Evolutionary conservation across 2,888 invertebrate species (phyloP), one percentile per base, ranked within the genome.

Genomic region (Auanema sp.): DNA sequence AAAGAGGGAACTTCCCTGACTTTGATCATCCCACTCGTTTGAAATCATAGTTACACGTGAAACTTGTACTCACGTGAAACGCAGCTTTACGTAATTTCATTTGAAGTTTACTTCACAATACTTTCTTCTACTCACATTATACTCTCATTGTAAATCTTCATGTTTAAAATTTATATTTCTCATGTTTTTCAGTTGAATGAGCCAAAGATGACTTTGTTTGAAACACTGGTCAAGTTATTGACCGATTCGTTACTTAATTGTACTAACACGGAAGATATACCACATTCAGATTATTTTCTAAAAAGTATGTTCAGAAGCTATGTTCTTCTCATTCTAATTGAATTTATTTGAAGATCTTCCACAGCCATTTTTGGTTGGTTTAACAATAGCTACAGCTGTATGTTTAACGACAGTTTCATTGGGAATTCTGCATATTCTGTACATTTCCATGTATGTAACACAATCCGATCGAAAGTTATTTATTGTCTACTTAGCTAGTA

Each of bases 181-280:
- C 33, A 33, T 33, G 8, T 8, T 33, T 33, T 33, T 33, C 33
- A 33, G 33, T 33, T 33, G 33, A 33, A 33, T 33, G 33, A 33
- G 33, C 33, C 47, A 10, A 25, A 21, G 24, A 62, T 62, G 62
- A 62, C 49, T 8, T 21, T 62, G 8, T 40, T 57, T 41, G 74
- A 78, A 57, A 77, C 72, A 33, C 54, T 76, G 23, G 69, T 77
- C 42, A 76, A 76, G 49, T 54, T 79, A 51, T 64, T 79, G 54
- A 78, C 79, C 41, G 76, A 71, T 41, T 78, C 78, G 33, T 55
- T 79, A 53, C 65, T 79, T 51, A 78, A 79, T 53, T 79, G 79
- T 56, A 71, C 75, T 18, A 61, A 68, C 42, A 56, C 64, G 14
- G 62, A 67, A 11, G 68, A 66, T 6, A 71, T 77, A 43, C 79